Percentiles rank a stretch among this genome's conserved stretches.
These are phyloP conservation scores for Jacana jacana DNA, from an alignment of 2,113 vertebrate species.

Conservation along the genomic window DNA sequence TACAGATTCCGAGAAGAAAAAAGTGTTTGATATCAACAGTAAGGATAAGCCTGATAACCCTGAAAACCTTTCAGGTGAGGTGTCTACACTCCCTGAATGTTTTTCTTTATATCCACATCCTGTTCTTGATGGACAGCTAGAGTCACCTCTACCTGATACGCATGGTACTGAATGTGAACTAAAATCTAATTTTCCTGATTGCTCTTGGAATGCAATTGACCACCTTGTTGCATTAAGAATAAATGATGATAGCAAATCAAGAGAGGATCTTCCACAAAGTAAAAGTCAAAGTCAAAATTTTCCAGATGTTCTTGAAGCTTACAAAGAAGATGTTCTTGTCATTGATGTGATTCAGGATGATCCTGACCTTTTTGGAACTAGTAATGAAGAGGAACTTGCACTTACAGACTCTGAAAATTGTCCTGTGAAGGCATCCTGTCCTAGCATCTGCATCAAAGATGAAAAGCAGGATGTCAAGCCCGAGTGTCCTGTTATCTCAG, in stretches of 20 bases:
- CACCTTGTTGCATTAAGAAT: conserved; percentile 5
- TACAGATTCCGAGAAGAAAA: background rate
- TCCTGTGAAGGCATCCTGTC: background rate
- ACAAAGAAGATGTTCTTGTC: conserved; percentile 86
- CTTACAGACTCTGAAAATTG: background rate
- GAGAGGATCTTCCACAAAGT: conserved; percentile 18
- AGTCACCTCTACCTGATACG: conserved; percentile 15
- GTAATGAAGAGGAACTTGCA: conserved; percentile 47
- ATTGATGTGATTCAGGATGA: conserved; percentile 87
- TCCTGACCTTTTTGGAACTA: conserved; percentile 84
- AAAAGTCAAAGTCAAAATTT: background rate
- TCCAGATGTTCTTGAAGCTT: conserved; percentile 83
- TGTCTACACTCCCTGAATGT: background rate
- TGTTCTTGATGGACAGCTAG: background rate
- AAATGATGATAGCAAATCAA: background rate
- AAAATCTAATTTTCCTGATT: background rate
- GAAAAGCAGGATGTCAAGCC: background rate
- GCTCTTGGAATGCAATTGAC: background rate
- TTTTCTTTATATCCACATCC: background rate
- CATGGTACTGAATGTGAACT: background rate
- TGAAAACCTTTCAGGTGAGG: conserved; percentile 25
- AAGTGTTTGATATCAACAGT: background rate
- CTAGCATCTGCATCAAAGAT: background rate
- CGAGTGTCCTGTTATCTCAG: background rate
- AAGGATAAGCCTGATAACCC: background rate